These are phyloP conservation scores for Parazoanthus swiftii DNA, from an alignment of 92 coral and sea anemone genomes.

Conservation along the genomic window DNA sequence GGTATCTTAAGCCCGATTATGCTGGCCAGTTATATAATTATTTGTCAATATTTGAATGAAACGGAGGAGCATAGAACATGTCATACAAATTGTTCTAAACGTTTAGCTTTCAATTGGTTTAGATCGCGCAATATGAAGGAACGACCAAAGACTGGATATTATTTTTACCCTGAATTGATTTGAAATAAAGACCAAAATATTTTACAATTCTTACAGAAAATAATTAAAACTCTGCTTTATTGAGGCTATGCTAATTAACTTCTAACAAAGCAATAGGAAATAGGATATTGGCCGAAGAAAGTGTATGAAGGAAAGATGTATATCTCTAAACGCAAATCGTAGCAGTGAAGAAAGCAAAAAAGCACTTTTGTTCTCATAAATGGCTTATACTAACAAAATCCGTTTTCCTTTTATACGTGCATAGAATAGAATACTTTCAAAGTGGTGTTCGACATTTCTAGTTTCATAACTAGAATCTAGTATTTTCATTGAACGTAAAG, in stretches of 20 bases:
- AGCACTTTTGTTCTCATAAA: background rate
- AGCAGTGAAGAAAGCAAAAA: background rate
- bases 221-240: background rate
- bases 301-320: background rate
- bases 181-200: no score
- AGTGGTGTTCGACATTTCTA: background rate
- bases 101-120: background rate
- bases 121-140: background rate
- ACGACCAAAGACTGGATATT: background rate
- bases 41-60: slow-evolving; percentile 3
- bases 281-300: background rate
- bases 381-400: background rate
- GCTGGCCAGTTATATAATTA: background rate
- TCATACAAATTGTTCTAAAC: background rate
- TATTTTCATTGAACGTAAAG: no score
- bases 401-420: background rate
- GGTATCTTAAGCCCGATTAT: background rate
- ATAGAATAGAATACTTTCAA: no score
- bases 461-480: background rate
- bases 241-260: no score
- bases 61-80: background rate
- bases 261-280: background rate
- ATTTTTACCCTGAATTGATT: background rate
- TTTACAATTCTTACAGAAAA: background rate
- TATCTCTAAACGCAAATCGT: background rate